phyloP scores from a whole-genome alignment of 2,113 vertebrate species.

The Cyrtonyx montezumae region DNA sequence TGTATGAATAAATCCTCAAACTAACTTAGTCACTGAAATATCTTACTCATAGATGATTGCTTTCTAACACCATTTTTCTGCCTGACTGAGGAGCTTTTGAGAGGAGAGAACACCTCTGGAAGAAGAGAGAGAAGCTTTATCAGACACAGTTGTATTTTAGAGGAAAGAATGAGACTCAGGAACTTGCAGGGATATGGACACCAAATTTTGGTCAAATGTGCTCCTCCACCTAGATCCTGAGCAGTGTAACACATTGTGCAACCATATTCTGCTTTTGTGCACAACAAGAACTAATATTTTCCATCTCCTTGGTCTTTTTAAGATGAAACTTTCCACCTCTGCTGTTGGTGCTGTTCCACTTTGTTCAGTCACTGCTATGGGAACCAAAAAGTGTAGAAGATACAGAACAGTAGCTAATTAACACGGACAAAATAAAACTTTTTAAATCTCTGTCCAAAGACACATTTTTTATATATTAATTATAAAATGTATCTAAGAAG shows the following conservation, averaged over 20 bases:
- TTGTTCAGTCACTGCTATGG: neutral
- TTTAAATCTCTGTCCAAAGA: neutral
- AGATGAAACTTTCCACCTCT: neutral
- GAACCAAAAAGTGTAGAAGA: neutral
- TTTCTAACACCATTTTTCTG: neutral
- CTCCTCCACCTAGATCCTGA: neutral
- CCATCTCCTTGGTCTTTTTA: neutral
- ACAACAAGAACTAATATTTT: neutral
- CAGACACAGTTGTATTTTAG: neutral
- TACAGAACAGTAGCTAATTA: neutral
- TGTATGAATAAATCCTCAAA: slow-evolving; percentile 34
- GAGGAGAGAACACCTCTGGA: neutral
- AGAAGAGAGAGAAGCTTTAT: neutral
- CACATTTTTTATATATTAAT: neutral
- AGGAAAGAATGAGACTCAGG: neutral
- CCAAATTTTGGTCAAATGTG: neutral
- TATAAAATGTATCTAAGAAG: neutral
- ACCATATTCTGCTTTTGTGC: neutral
- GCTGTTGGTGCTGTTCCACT: neutral
- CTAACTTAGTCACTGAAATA: slow-evolving; percentile 11
- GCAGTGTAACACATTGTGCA: neutral
- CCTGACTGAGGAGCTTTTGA: neutral
- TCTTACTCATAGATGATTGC: neutral
- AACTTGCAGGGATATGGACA: fast-evolving
- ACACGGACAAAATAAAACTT: neutral